Conservation (phyloP, 2,113 vertebrate genomes). For the Tenebrosternarchus preto region DNA sequence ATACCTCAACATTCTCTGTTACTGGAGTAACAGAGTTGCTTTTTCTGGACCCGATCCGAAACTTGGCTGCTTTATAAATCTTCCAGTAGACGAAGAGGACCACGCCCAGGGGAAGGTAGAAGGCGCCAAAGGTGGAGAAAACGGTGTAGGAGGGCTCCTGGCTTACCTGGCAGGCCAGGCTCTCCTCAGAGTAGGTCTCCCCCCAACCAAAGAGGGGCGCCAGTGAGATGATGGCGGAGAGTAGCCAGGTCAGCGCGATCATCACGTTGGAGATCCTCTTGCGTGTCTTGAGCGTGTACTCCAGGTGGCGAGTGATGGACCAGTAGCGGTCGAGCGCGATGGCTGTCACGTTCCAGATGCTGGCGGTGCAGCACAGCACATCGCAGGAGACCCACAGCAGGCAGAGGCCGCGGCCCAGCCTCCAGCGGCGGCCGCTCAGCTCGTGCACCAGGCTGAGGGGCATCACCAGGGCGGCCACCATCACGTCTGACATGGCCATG, state of each 20-base stretch:
- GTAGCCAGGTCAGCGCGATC: conserved; percentile 89
- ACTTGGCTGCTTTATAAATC: conserved; percentile 81
- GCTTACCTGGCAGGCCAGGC: conserved; percentile 89
- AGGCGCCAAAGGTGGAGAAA: conserved; percentile 95
- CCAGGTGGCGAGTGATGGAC: conserved; percentile 92
- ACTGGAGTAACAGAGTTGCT: conserved; percentile 76
- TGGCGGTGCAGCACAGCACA: conserved; percentile 95
- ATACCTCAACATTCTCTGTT: conserved; percentile 73
- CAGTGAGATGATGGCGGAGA: conserved; percentile 90
- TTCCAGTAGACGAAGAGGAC: conserved; percentile 86
- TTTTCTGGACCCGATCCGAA: conserved; percentile 74
- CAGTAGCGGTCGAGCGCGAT: conserved; percentile 97
- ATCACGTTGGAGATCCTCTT: conserved; percentile 89
- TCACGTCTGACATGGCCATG: conserved; percentile 91
- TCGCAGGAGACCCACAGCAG: conserved; percentile 94
- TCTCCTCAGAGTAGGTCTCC: conserved; percentile 85
- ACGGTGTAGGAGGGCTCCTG: conserved; percentile 90
- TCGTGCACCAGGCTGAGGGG: conserved; percentile 90
- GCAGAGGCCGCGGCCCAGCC: conserved; percentile 85
- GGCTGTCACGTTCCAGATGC: conserved; percentile 98
- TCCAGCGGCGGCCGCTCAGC: conserved; percentile 85
- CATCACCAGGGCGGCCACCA: conserved; percentile 95
- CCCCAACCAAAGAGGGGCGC: conserved; percentile 94
- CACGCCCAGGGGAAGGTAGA: conserved; percentile 81
- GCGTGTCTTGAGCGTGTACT: conserved; percentile 87